A percentile compares a stretch with the other conserved stretches of the same genome.
Evolutionary conservation across 1,140 invertebrate species (phyloP).

Genomic region (Cotesia vestalis): DNA sequence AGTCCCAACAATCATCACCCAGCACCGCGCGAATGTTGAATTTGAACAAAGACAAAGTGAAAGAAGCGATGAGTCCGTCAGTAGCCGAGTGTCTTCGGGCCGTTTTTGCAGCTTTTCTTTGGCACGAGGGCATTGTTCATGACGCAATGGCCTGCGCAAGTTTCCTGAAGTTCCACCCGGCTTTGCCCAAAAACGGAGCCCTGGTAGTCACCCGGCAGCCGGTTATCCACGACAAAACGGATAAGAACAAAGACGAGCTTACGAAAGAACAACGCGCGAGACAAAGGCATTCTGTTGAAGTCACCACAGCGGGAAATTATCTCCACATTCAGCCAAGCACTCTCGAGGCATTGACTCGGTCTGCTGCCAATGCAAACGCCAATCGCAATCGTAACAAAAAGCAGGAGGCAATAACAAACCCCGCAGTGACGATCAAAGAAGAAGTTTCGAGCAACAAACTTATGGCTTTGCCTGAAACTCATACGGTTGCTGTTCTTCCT

Average conservation of each 20-base stretch:
- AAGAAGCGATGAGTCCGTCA: constrained; percentile 89
- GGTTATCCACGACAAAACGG: constrained; percentile 49
- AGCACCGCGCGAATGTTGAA: constrained; percentile 54
- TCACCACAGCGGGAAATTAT: constrained; percentile 80
- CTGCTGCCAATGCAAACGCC: constrained; percentile 77
- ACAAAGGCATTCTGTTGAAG: constrained; percentile 88
- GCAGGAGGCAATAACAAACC: constrained; percentile 49
- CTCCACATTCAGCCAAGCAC: constrained; percentile 82
- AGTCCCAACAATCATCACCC: constrained; percentile 52
- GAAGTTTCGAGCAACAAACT: constrained; percentile 60
- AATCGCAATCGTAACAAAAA: constrained; percentile 70
- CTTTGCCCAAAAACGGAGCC: constrained; percentile 81
- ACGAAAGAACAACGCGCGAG: constrained; percentile 71
- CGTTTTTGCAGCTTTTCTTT: constrained; percentile 94
- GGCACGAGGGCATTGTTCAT: constrained; percentile 97
- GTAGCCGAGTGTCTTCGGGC: constrained; percentile 91
- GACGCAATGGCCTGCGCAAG: constrained; percentile 97
- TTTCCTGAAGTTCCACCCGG: constrained; percentile 94
- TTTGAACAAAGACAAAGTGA: constrained; percentile 67
- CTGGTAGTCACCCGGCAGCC: constrained; percentile 73
- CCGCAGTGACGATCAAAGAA: constrained; percentile 67
- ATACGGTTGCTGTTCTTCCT: constrained; percentile 79
- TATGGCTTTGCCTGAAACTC: constrained; percentile 59
- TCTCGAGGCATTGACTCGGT: constrained; percentile 77
- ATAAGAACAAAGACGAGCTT: constrained; percentile 64